These are phyloP conservation scores for Eremobia ochroleuca DNA, from an alignment of 2,888 invertebrate genomes.

Conservation along the genomic window DNA sequence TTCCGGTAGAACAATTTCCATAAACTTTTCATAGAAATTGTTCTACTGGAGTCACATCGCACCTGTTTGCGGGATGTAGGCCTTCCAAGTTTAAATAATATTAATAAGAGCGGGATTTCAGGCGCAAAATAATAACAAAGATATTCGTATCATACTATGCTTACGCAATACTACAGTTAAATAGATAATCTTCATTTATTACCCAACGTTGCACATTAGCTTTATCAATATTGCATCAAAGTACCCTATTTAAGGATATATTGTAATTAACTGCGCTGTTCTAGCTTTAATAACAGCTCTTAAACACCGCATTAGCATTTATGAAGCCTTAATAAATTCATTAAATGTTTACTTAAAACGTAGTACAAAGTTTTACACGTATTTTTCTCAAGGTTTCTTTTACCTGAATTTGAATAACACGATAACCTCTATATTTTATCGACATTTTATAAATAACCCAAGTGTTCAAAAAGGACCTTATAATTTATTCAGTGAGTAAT, in stretches of 20 bases:
- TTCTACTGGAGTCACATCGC: not conserved
- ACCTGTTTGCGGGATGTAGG: not conserved
- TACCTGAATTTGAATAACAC: not conserved
- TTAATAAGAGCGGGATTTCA: not conserved
- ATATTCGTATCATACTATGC: not conserved
- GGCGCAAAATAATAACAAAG: not conserved
- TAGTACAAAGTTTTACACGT: not conserved
- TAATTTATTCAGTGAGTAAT: conserved; percentile 21
- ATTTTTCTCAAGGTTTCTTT: conserved; percentile 32
- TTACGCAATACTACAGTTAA: conserved; percentile 6
- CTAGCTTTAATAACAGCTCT: conserved; percentile 29
- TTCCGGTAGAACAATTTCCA: not conserved
- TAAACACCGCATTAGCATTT: conserved; percentile 30
- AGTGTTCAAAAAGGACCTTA: conserved; percentile 19
- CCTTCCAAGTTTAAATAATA: too few species aligned
- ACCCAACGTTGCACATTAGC: conserved; percentile 30
- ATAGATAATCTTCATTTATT: conserved; percentile 41
- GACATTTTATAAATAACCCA: conserved; percentile 12
- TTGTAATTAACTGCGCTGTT: conserved; percentile 35
- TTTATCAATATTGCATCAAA: conserved; percentile 60
- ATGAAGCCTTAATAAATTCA: conserved; percentile 22
- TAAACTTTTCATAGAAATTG: not conserved
- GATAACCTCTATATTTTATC: not conserved
- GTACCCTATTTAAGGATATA: conserved; percentile 24
- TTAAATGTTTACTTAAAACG: conserved; percentile 23